Evolutionary conservation across 1,140 invertebrate genomes (phyloP), one percentile per base, ranked within the genome.

Genomic region (Pinna nobilis): DNA sequence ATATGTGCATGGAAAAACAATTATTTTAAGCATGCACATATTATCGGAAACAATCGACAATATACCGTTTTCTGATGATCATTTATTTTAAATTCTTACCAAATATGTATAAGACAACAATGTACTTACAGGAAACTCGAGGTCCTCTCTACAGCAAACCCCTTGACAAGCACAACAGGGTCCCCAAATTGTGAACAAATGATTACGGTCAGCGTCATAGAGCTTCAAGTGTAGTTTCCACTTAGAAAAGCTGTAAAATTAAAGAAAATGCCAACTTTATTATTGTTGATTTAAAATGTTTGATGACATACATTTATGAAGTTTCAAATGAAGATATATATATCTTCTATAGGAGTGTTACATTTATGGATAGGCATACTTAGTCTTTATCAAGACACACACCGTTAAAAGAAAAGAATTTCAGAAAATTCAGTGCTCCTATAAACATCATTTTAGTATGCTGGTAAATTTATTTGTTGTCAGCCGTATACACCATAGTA

Each of bases 151-250:
- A 55, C 69, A 71, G 35, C 59, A 63, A 32, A 63, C 23, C n/a
- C 28, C 37, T 37, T 63, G 59, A 20, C 59, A 63, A 9, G 35
- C 59, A 57, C 83, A 85, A 20, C 60, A 67, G 7, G 85, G 85
- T 32, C 86, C 84, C 15, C 73, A 41, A 20, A 86, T 81, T 81
- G 15, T 72, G 47, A 28, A 86, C 20, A 86, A 53, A 20, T 70
- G 55, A 13, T 83, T 60, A 15, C 73, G 66, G 28, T 79, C 57
- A 2, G 84, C 84, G 66, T 86, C 77, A 53, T 74, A 57, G 25
- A 88, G 72, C 20, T 53, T 63, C 44, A 83, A 84, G 18, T 77
- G 73, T 3, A 82, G 81, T 33, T 76, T 79, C 60, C 78, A 73
- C 67, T 84, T 71, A 1, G 69, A 71, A 18, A 33, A 59, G n/a